These are phyloP conservation scores for Phylloscopus whistleri DNA, from an alignment of 2,113 vertebrate genomes.

Conservation along the genomic window DNA sequence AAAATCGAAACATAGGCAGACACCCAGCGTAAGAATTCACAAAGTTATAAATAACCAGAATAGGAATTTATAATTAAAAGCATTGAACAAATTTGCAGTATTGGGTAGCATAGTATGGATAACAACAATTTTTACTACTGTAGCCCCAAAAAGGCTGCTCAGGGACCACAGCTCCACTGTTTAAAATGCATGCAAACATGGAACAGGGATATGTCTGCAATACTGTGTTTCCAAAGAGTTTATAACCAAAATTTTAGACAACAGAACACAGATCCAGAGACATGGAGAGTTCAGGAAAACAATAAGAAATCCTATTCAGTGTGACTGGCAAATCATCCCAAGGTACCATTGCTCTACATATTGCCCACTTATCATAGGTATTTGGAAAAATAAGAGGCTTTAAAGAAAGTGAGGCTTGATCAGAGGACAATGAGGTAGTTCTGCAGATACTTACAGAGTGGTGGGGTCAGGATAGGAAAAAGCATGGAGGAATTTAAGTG, in stretches of 20 bases:
- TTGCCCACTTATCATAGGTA: background rate
- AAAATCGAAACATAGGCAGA: conserved; percentile 48
- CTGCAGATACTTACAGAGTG: background rate
- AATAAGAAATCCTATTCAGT: background rate
- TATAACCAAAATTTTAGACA: background rate
- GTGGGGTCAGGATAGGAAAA: background rate
- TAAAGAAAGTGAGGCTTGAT: background rate
- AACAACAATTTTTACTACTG: background rate
- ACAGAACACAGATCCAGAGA: background rate
- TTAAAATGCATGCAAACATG: background rate
- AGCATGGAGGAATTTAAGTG: background rate
- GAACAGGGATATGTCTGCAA: background rate
- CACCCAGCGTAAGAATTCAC: conserved; percentile 41
- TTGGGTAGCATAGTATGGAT: background rate
- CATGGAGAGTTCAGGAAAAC: background rate
- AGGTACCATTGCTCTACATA: background rate
- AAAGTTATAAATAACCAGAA: conserved; percentile 26
- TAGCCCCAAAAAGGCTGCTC: background rate
- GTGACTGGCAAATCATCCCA: background rate
- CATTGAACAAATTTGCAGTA: background rate
- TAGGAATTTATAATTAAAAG: conserved; percentile 30
- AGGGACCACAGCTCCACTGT: background rate
- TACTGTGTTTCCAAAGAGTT: background rate
- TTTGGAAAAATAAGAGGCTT: background rate
- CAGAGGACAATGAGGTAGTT: background rate